These are phyloP conservation scores for Paraplagusia blochii DNA, from an alignment of 2,113 vertebrate species.

Conservation along the genomic window DNA sequence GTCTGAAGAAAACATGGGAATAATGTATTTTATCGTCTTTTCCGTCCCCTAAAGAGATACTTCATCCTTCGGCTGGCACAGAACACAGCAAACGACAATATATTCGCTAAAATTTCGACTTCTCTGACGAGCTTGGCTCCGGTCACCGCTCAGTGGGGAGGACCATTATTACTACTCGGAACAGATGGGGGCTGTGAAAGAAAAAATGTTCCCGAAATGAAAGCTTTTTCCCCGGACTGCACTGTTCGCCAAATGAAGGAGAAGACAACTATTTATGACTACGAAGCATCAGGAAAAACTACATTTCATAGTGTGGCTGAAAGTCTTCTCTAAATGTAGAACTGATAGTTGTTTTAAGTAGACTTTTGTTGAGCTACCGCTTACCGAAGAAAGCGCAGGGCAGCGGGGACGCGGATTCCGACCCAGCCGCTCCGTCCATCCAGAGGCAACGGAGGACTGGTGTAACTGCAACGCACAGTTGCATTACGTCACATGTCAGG, in stretches of 20 bases:
- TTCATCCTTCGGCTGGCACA: not conserved
- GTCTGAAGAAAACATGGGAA: fast-evolving
- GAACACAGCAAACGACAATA: not conserved
- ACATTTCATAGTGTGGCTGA: too few species aligned
- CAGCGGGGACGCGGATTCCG: not conserved
- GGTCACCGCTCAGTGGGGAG: constrained; percentile 12
- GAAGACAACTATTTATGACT: fast-evolving
- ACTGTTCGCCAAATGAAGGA: not conserved
- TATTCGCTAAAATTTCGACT: not conserved
- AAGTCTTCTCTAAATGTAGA: not conserved
- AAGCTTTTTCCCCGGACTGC: fast-evolving
- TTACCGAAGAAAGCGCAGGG: constrained; percentile 13
- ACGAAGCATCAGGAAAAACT: fast-evolving
- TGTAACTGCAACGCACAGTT: constrained; percentile 14
- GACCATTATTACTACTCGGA: not conserved
- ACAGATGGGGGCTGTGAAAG: not conserved
- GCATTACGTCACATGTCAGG: constrained; percentile 16
- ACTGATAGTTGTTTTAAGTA: not conserved
- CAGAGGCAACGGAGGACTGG: not conserved
- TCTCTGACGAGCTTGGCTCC: not conserved
- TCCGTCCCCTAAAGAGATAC: fast-evolving
- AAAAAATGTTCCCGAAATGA: not conserved
- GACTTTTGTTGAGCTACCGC: not conserved
- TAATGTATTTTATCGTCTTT: fast-evolving
- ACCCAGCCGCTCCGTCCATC: constrained; percentile 28